A percentile compares a stretch with the other conserved stretches of the same genome.
Conservation (phyloP, 2,888 invertebrate species). For the Watsonalla cultraria region DNA sequence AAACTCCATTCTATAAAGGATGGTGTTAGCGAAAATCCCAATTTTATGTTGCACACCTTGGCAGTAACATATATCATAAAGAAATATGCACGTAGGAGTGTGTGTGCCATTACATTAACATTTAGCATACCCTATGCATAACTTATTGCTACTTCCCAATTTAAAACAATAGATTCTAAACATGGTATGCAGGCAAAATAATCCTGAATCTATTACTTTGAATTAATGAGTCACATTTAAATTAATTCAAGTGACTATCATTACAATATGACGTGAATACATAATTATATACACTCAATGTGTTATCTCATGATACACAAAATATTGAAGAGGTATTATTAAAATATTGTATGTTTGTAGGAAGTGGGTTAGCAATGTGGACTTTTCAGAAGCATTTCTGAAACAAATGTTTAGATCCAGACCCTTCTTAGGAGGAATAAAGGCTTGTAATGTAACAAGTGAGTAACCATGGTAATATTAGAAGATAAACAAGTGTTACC, state of each 20-base stretch:
- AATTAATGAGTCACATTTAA: not conserved
- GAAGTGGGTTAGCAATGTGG: no score
- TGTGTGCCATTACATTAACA: slow-evolving; percentile 31
- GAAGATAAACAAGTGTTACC: no score
- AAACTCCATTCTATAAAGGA: slow-evolving; percentile 64
- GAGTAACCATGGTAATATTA: no score
- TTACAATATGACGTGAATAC: not conserved
- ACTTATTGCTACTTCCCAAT: not conserved
- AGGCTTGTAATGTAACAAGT: no score
- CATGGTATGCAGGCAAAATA: not conserved
- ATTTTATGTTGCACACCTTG: slow-evolving; percentile 65
- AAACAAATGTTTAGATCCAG: no score
- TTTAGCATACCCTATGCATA: not conserved
- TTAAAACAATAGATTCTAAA: not conserved
- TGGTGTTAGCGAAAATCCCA: slow-evolving; percentile 73
- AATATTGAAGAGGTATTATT: no score
- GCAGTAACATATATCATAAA: slow-evolving; percentile 53
- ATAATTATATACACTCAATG: not conserved
- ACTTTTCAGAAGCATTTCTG: no score
- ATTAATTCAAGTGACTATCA: not conserved
- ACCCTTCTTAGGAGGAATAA: no score
- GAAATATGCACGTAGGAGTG: slow-evolving; percentile 54
- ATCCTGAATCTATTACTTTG: not conserved
- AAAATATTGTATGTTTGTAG: no score
- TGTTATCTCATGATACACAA: no score